Conservation (phyloP, 2,888 invertebrate species). For the Heliconius aoede region DNA sequence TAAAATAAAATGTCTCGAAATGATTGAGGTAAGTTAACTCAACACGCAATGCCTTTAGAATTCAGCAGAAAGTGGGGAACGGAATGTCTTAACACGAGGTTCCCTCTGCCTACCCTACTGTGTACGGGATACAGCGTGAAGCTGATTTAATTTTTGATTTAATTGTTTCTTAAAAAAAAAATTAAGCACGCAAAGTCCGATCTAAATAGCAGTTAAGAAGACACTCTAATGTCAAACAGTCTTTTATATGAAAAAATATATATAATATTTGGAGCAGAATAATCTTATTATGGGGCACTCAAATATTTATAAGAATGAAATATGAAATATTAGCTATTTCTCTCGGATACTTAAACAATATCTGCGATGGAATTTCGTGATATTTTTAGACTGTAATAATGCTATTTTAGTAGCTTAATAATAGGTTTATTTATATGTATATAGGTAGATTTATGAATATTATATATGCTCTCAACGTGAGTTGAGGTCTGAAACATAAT, state of each 20-base stretch:
- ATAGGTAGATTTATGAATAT: too few relatives aligned
- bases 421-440: too few relatives aligned
- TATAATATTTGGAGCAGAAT: slow-evolving; percentile 12
- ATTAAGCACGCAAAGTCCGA: not conserved
- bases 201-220: not conserved
- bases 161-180: not conserved
- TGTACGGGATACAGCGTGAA: too few relatives aligned
- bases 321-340: slow-evolving; percentile 14
- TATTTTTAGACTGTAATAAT: not conserved
- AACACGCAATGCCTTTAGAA: too few relatives aligned
- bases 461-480: too few relatives aligned
- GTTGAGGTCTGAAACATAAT: too few relatives aligned
- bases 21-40: too few relatives aligned
- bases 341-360: slow-evolving; percentile 9
- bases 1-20: too few relatives aligned
- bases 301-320: slow-evolving; percentile 34
- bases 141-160: too few relatives aligned
- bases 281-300: slow-evolving; percentile 37
- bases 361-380: not conserved
- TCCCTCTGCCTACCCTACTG: too few relatives aligned
- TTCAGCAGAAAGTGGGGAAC: too few relatives aligned
- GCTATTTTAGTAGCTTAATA: not conserved
- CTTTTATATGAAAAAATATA: slow-evolving; percentile 9
- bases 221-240: not conserved
- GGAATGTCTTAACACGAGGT: too few relatives aligned